A percentile compares a stretch with the other conserved stretches of the same genome.
These are phyloP conservation scores for Misgurnus anguillicaudatus DNA, from an alignment of 2,113 vertebrate genomes.

Conservation along the genomic window DNA sequence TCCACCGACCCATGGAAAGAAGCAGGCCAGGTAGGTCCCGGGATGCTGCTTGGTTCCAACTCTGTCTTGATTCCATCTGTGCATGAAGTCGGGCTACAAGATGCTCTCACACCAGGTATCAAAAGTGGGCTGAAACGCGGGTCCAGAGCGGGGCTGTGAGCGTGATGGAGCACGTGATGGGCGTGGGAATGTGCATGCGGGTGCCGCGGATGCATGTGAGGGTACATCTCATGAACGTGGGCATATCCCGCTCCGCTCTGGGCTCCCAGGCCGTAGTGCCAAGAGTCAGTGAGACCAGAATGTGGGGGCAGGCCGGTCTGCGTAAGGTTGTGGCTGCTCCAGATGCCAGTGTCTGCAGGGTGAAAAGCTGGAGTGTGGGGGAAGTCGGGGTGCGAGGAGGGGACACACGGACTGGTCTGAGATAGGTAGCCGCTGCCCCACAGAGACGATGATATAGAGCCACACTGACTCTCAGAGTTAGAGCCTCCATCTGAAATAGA, in stretches of 20 bases:
- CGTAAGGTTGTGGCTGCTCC: slow-evolving; percentile 85
- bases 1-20: slow-evolving; percentile 91
- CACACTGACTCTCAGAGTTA: slow-evolving; percentile 79
- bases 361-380: slow-evolving; percentile 82
- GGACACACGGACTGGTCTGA: slow-evolving; percentile 80
- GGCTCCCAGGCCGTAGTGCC: slow-evolving; percentile 89
- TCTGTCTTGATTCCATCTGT: slow-evolving; percentile 84
- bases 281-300: slow-evolving; percentile 81
- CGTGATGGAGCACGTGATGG: slow-evolving; percentile 76
- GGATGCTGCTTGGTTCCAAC: slow-evolving; percentile 69
- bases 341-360: slow-evolving; percentile 79
- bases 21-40: slow-evolving; percentile 82
- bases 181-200: slow-evolving; percentile 76
- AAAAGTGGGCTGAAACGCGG: slow-evolving; percentile 87
- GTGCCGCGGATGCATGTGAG: slow-evolving; percentile 80
- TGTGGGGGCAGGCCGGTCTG: slow-evolving; percentile 81
- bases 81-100: slow-evolving; percentile 80
- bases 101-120: slow-evolving; percentile 80
- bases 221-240: slow-evolving; percentile 89
- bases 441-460: slow-evolving; percentile 80
- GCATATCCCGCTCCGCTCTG: slow-evolving; percentile 85
- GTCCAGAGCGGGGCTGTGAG: slow-evolving; percentile 80
- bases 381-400: slow-evolving; percentile 86
- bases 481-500: slow-evolving; percentile 67
- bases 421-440: slow-evolving; percentile 89